Evolutionary conservation across 2,113 vertebrate genomes (phyloP).

Genomic region (Lepus europaeus): DNA sequence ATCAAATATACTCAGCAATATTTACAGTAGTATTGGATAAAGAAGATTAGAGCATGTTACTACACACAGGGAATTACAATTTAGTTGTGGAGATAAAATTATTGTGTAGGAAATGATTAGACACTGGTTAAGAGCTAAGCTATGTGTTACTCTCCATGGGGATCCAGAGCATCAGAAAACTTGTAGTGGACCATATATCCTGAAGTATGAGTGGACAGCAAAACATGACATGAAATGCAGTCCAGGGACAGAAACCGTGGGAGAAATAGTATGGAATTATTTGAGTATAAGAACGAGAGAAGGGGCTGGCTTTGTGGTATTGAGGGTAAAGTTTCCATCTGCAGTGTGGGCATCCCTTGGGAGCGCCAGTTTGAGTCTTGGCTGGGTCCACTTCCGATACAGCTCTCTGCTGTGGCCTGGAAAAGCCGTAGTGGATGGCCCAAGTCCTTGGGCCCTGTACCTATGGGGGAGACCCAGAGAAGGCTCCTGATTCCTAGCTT

Average conservation of each 20-base stretch:
- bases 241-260: neutral
- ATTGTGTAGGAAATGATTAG: slow-evolving; percentile 42
- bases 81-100: slow-evolving; percentile 46
- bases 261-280: neutral
- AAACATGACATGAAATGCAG: slow-evolving; percentile 21
- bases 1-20: neutral
- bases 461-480: too few relatives aligned
- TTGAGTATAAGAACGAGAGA: slow-evolving; percentile 8
- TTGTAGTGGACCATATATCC: neutral
- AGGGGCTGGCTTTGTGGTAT: too few relatives aligned
- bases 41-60: neutral
- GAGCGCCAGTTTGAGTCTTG: too few relatives aligned
- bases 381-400: too few relatives aligned
- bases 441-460: too few relatives aligned
- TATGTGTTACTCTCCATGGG: neutral
- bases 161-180: slow-evolving; percentile 19
- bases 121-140: slow-evolving; percentile 24
- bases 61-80: neutral
- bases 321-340: too few relatives aligned
- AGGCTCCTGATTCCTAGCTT: too few relatives aligned
- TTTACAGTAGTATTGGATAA: neutral
- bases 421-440: too few relatives aligned
- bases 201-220: neutral
- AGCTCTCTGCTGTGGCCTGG: too few relatives aligned
- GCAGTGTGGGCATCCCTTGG: too few relatives aligned